Percentiles rank a stretch among this genome's conserved stretches.
These are phyloP conservation scores for Sabatieria punctata DNA, from an alignment of 2,888 invertebrate species.

Conservation along the genomic window DNA sequence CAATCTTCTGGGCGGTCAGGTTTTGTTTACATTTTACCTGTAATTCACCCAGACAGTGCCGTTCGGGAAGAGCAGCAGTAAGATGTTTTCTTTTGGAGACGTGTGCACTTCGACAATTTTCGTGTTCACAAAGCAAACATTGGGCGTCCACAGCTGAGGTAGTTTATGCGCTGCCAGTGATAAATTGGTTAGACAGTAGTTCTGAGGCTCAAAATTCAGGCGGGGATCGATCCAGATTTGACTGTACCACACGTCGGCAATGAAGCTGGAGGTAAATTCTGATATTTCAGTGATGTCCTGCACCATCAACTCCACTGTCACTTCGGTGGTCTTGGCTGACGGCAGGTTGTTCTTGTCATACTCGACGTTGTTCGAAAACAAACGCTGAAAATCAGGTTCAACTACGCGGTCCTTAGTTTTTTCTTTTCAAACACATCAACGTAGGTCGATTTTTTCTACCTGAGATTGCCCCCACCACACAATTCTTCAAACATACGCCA, in stretches of 20 bases:
- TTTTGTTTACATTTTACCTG: too few species aligned
- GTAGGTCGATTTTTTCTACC: too few species aligned
- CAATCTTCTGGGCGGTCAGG: too few species aligned
- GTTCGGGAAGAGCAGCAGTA: slow-evolving; percentile 28
- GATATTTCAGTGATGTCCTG: slow-evolving; percentile 28
- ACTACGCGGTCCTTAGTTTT: too few species aligned
- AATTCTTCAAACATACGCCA: too few species aligned
- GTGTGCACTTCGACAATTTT: slow-evolving; percentile 29
- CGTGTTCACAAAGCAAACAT: slow-evolving; percentile 30
- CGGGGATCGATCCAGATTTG: slow-evolving; percentile 29
- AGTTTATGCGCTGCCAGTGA: slow-evolving; percentile 27
- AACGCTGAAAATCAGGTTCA: too few species aligned
- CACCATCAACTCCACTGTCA: slow-evolving; percentile 27
- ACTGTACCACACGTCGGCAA: slow-evolving; percentile 27
- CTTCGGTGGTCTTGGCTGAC: slow-evolving; percentile 23
- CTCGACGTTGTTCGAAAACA: background rate
- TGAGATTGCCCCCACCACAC: too few species aligned
- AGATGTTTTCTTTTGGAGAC: slow-evolving; percentile 26
- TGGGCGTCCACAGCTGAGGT: slow-evolving; percentile 28
- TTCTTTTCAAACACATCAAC: too few species aligned
- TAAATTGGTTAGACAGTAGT: slow-evolving; percentile 18
- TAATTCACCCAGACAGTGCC: slow-evolving; percentile 26
- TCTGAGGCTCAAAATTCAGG: slow-evolving; percentile 21
- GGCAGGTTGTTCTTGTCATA: slow-evolving; percentile 31
- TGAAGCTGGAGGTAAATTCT: slow-evolving; percentile 25